Conservation (phyloP, 1,140 invertebrate species). For the Brachionus angularis region DNA sequence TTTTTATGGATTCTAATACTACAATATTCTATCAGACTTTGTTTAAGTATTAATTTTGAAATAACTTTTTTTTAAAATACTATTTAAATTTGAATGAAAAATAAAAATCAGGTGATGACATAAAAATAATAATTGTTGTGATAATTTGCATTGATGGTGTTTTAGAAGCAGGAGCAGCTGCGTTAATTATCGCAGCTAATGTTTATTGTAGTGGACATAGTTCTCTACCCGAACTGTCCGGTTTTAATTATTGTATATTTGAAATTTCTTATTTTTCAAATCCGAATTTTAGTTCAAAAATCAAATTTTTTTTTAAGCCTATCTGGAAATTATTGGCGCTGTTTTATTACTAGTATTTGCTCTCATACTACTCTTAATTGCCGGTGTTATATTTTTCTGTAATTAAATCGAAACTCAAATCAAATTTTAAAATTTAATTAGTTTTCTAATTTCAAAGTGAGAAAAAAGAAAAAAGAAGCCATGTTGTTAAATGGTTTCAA, state of each 20-base stretch:
- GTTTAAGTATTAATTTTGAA: slow-evolving; percentile 34
- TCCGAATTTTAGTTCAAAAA: too few relatives aligned
- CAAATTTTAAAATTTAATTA: neutral
- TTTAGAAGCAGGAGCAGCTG: slow-evolving; percentile 4
- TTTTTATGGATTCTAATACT: slow-evolving; percentile 34
- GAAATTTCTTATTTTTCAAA: neutral
- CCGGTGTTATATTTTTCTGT: slow-evolving; percentile 15
- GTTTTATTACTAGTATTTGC: slow-evolving; percentile 38
- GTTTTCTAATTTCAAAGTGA: neutral
- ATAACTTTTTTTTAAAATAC: neutral
- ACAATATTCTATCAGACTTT: slow-evolving; percentile 15
- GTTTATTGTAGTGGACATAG: slow-evolving; percentile 32
- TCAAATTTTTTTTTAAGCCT: slow-evolving; percentile 5
- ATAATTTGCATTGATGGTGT: slow-evolving; percentile 7
- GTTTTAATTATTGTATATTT: slow-evolving; percentile 30
- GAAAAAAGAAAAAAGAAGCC: slow-evolving; percentile 42
- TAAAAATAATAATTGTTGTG: neutral
- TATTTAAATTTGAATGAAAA: neutral
- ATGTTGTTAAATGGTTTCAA: slow-evolving; percentile 29
- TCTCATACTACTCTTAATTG: neutral
- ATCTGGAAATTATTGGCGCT: slow-evolving; percentile 37
- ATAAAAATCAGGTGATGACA: neutral
- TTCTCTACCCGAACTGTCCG: neutral
- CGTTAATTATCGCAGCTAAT: slow-evolving; percentile 7
- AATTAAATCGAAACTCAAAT: neutral